Percentiles rank a stretch among this genome's conserved stretches.
Conservation (phyloP, 2,113 vertebrate species). For the Cyprinus carpio region DNA sequence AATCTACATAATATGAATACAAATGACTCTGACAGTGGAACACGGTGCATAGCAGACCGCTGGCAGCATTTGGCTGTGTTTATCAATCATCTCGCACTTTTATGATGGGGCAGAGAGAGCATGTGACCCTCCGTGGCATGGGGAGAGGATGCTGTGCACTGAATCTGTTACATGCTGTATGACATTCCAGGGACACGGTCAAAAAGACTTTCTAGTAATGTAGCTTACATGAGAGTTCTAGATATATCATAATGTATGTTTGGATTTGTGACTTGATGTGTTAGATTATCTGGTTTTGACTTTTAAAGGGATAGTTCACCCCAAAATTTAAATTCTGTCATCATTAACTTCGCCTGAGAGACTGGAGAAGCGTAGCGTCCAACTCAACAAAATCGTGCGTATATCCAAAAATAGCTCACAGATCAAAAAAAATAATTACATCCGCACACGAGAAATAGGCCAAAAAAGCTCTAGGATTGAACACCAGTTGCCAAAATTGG, state of each 20-base stretch:
- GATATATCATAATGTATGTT: constrained; percentile 5
- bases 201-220: neutral
- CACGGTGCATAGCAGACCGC: constrained; percentile 25
- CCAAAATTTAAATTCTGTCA: neutral
- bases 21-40: constrained; percentile 40
- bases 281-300: constrained; percentile 19
- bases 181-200: constrained; percentile 26
- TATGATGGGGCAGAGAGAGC: constrained; percentile 19
- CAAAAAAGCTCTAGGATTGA: too few species aligned
- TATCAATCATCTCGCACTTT: constrained; percentile 34
- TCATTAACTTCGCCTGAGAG: neutral
- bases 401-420: too few species aligned
- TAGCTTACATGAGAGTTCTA: constrained; percentile 1
- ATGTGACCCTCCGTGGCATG: constrained; percentile 28
- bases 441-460: too few species aligned
- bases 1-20: constrained; percentile 56
- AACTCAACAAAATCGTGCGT: too few species aligned
- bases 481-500: too few species aligned
- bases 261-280: too few species aligned
- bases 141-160: constrained; percentile 21
- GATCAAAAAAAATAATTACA: too few species aligned
- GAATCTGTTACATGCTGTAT: constrained; percentile 38
- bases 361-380: too few species aligned
- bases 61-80: constrained; percentile 28
- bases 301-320: neutral